A percentile compares a stretch with the other conserved stretches of the same genome.
phyloP scores from a whole-genome alignment of 2,797 vertebrate genomes.

The Xyrichtys novacula region DNA sequence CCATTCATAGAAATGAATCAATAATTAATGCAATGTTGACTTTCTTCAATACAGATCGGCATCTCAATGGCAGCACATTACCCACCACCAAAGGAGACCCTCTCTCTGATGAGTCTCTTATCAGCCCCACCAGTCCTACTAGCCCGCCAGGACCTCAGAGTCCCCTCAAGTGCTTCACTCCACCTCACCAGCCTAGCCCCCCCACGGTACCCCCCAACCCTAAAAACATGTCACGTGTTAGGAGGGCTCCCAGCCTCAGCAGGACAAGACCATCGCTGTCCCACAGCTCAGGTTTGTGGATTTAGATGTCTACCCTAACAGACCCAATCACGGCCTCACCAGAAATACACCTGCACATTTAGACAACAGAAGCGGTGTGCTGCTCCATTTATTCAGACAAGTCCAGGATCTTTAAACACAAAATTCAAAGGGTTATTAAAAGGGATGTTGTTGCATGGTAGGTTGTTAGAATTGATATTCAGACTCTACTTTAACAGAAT shows the following conservation, averaged over 20 bases:
- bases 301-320: neutral
- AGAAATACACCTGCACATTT: too few species aligned
- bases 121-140: constrained; percentile 69
- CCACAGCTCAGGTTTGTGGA: constrained; percentile 85
- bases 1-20: neutral
- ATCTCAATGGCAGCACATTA: constrained; percentile 75
- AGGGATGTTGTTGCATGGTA: too few species aligned
- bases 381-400: too few species aligned
- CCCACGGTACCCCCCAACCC: constrained; percentile 78
- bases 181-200: constrained; percentile 82
- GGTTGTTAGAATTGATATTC: too few species aligned
- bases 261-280: constrained; percentile 78
- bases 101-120: constrained; percentile 69
- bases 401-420: too few species aligned
- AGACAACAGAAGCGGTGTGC: too few species aligned
- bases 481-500: too few species aligned
- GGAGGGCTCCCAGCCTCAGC: constrained; percentile 84
- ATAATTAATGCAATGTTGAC: neutral
- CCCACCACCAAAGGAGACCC: constrained; percentile 62
- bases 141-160: constrained; percentile 71
- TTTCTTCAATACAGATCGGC: constrained; percentile 73
- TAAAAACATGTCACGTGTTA: constrained; percentile 74
- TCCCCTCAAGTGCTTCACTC: constrained; percentile 72
- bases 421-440: too few species aligned
- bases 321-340: too few species aligned